These are phyloP conservation scores for Prolemur simus DNA, from an alignment of 2,113 vertebrate species.

Conservation along the genomic window DNA sequence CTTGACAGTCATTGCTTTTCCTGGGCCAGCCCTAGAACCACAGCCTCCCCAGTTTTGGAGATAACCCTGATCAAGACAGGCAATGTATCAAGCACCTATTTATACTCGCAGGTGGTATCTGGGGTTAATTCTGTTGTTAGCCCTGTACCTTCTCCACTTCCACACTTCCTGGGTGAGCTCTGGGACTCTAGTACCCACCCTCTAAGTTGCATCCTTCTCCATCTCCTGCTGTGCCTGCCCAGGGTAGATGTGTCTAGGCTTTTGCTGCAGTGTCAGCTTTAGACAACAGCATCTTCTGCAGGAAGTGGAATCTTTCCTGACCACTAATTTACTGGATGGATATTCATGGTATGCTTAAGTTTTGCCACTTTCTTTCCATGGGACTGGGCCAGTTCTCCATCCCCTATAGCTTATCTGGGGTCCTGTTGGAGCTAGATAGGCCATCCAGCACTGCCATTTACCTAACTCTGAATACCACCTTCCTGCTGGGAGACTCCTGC, in stretches of 20 bases:
- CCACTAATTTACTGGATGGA: background rate
- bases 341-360: background rate
- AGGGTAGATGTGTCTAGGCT: no score
- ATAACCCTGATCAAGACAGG: background rate
- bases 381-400: background rate
- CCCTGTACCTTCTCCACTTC: background rate
- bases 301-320: background rate
- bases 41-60: background rate
- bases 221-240: background rate
- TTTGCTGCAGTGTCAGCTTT: background rate
- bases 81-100: background rate
- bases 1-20: background rate
- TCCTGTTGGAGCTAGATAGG: background rate
- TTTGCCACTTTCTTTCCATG: background rate
- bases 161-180: background rate
- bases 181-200: background rate
- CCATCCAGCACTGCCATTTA: background rate
- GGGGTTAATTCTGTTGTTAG: background rate
- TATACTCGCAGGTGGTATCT: background rate
- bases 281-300: background rate
- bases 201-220: background rate
- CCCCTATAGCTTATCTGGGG: background rate
- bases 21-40: no score
- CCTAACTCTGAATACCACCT: background rate
- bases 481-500: background rate